Conservation (phyloP, 2,888 invertebrate genomes). For the Caenorhabditis wallacei region DNA sequence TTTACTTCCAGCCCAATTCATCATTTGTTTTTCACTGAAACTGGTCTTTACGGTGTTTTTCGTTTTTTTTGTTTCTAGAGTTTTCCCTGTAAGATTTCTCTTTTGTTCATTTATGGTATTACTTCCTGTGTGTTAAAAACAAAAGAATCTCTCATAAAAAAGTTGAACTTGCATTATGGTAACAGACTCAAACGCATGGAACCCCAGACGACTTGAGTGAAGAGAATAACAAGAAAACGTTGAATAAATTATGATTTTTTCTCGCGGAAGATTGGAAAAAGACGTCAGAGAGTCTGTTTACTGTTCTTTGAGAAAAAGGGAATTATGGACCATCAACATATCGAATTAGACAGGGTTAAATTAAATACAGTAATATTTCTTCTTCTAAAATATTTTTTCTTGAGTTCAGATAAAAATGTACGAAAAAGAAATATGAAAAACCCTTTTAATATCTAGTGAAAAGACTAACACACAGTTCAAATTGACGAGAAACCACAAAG, state of each 20-base stretch:
- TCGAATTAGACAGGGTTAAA: no score
- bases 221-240: slow-evolving; percentile 35
- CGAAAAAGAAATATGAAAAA: no score
- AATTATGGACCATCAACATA: no score
- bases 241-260: slow-evolving; percentile 46
- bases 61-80: neutral
- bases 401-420: no score
- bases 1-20: slow-evolving; percentile 2
- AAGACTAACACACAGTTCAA: no score
- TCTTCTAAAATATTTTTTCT: no score
- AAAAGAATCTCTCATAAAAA: slow-evolving; percentile 22
- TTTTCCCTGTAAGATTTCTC: neutral
- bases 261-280: slow-evolving; percentile 5
- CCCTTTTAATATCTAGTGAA: no score
- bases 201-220: slow-evolving; percentile 8
- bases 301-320: neutral
- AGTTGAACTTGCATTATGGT: slow-evolving; percentile 2
- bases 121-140: neutral
- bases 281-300: slow-evolving; percentile 27
- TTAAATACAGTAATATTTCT: no score
- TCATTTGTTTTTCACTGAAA: neutral
- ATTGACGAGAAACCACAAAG: slow-evolving; percentile 30
- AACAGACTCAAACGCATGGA: neutral
- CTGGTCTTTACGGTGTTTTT: slow-evolving; percentile 30
- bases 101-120: slow-evolving; percentile 15